Conservation (phyloP, 1,140 invertebrate species). For the Nautilus pompilius region DNA sequence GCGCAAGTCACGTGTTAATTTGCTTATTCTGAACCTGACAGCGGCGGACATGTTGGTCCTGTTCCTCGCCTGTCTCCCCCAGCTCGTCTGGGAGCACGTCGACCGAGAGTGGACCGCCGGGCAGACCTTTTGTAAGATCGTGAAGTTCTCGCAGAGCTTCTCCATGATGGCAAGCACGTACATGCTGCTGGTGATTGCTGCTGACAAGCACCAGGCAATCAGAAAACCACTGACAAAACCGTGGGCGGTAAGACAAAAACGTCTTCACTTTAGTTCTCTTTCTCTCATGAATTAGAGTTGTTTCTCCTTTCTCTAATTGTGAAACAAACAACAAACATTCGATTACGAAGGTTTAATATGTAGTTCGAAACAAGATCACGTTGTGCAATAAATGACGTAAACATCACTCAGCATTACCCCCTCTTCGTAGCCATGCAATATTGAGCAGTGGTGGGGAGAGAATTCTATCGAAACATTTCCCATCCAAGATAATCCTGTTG, state of each 20-base stretch:
- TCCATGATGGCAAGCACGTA: slow-evolving; percentile 53
- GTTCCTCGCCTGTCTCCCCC: slow-evolving; percentile 39
- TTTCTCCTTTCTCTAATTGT: no score
- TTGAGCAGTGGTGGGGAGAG: no score
- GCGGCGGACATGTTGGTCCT: slow-evolving; percentile 50
- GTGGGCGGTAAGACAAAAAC: slow-evolving; percentile 40
- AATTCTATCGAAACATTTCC: no score
- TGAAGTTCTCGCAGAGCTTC: slow-evolving; percentile 53
- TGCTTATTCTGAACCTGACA: slow-evolving; percentile 53
- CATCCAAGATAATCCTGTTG: no score
- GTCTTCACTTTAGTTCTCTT: no score
- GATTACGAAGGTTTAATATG: no score
- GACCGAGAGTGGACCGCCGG: slow-evolving; percentile 50
- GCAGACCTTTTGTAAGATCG: slow-evolving; percentile 45
- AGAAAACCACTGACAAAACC: slow-evolving; percentile 48
- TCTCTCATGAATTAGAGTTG: no score
- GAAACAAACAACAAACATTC: no score
- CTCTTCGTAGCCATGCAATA: no score
- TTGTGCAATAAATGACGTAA: no score
- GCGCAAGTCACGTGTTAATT: slow-evolving; percentile 40
- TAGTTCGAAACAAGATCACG: no score
- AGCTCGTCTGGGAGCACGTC: slow-evolving; percentile 53
- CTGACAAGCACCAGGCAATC: slow-evolving; percentile 56
- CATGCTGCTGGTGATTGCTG: slow-evolving; percentile 55
- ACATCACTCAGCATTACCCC: no score